Percentiles rank a stretch among this genome's conserved stretches.
phyloP scores from a whole-genome alignment of 1,140 invertebrate species.

The Hetaerina americana region DNA sequence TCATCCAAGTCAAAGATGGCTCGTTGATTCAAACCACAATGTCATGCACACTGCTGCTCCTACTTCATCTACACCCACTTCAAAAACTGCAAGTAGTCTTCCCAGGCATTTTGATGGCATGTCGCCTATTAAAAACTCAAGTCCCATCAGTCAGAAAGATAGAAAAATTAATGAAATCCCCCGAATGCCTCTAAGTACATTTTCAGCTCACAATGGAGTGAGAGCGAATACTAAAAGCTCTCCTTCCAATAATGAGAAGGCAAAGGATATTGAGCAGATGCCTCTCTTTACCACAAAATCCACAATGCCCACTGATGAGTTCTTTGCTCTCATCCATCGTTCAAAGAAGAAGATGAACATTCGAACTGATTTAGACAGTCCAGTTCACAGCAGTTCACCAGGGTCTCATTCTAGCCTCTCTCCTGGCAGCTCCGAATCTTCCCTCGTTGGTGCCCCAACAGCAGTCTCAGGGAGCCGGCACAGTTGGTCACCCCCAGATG shows the following conservation, averaged over 20 bases:
- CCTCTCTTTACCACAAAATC: conserved; percentile 36
- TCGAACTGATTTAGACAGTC: neutral
- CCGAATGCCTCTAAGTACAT: neutral
- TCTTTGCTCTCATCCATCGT: conserved; percentile 64
- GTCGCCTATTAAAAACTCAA: neutral
- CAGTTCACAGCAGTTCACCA: neutral
- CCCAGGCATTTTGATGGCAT: neutral
- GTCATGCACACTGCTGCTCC: neutral
- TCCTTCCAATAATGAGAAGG: too few relatives aligned
- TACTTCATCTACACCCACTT: neutral
- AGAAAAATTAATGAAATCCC: neutral
- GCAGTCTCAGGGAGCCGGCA: conserved; percentile 33
- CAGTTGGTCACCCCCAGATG: conserved; percentile 28
- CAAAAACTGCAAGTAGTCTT: neutral
- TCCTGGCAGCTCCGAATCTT: conserved; percentile 34
- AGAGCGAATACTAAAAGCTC: neutral
- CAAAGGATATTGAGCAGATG: neutral
- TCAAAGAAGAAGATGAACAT: conserved; percentile 61
- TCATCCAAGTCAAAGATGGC: neutral
- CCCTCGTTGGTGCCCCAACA: conserved; percentile 31
- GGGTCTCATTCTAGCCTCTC: conserved; percentile 28
- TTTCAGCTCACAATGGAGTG: neutral
- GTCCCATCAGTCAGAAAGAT: neutral
- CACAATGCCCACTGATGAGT: conserved; percentile 59
- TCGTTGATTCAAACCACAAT: neutral